Evolutionary conservation across 2,797 vertebrate genomes (phyloP).

Genomic region (Choloepus didactylus): DNA sequence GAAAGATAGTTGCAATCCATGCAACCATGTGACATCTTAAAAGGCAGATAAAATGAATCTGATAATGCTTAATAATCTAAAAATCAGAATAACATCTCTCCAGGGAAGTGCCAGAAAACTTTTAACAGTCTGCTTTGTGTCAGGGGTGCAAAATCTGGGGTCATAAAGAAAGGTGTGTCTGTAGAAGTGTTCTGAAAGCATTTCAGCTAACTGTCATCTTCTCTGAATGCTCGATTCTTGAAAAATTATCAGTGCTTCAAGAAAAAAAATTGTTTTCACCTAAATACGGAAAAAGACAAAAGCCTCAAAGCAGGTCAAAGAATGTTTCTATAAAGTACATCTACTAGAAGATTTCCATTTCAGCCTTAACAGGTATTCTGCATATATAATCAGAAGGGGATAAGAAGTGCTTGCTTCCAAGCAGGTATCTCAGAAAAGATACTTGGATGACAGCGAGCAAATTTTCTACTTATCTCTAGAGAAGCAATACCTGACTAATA

Average conservation of each 20-base stretch:
- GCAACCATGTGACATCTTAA: background rate
- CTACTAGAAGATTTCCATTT: slow-evolving; percentile 12
- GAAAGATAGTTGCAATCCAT: background rate
- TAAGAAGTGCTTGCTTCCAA: background rate
- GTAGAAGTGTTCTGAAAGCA: background rate
- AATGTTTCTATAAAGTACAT: slow-evolving; percentile 25
- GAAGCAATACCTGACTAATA: background rate
- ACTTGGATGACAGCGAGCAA: background rate
- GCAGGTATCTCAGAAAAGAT: slow-evolving; percentile 40
- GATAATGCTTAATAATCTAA: background rate
- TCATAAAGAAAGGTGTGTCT: background rate
- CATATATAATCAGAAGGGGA: background rate
- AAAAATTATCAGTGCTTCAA: background rate
- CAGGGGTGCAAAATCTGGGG: background rate
- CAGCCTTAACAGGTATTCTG: background rate
- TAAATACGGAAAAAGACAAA: slow-evolving; percentile 40
- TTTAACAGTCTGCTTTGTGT: background rate
- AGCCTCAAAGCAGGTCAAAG: background rate
- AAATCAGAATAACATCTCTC: slow-evolving; percentile 32
- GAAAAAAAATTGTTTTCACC: background rate
- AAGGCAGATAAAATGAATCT: slow-evolving; percentile 18
- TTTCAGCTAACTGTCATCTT: background rate
- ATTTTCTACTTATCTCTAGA: background rate
- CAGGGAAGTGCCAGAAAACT: background rate
- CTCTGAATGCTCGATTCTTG: background rate